phyloP scores from a whole-genome alignment of 2,888 invertebrate genomes.

The Apodemia hepburni region DNA sequence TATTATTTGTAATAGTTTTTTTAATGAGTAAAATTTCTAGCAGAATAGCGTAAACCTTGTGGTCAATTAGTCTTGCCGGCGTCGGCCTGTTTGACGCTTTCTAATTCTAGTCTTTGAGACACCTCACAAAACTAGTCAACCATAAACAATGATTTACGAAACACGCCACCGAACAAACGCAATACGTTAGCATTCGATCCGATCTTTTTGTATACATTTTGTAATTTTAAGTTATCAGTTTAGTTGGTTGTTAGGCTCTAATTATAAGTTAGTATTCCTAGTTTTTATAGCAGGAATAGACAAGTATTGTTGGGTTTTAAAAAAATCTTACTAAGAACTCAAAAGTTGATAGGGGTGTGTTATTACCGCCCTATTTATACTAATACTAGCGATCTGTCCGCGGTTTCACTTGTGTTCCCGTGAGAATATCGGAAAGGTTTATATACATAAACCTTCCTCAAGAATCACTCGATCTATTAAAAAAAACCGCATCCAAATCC shows the following conservation, averaged over 20 bases:
- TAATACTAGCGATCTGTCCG: too few relatives aligned
- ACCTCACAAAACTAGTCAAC: slow-evolving; percentile 67
- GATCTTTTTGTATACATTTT: slow-evolving; percentile 52
- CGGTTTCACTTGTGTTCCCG: too few relatives aligned
- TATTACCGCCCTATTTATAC: too few relatives aligned
- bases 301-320: too few relatives aligned
- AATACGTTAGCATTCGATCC: slow-evolving; percentile 57
- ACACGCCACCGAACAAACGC: slow-evolving; percentile 49
- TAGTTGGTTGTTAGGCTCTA: neutral
- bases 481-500: too few relatives aligned
- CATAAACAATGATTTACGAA: slow-evolving; percentile 76
- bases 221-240: slow-evolving; percentile 29
- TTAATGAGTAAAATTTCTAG: slow-evolving; percentile 47
- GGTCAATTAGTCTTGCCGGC: slow-evolving; percentile 70
- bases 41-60: slow-evolving; percentile 66
- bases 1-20: slow-evolving; percentile 30
- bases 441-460: too few relatives aligned
- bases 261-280: neutral
- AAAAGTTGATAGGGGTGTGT: too few relatives aligned
- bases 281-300: too few relatives aligned
- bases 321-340: too few relatives aligned
- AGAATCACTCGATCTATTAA: too few relatives aligned
- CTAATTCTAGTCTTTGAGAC: slow-evolving; percentile 68
- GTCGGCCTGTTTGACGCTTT: slow-evolving; percentile 68
- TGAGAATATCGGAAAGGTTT: too few relatives aligned